phyloP scores from a whole-genome alignment of 1,140 invertebrate genomes.

The Homarus americanus region DNA sequence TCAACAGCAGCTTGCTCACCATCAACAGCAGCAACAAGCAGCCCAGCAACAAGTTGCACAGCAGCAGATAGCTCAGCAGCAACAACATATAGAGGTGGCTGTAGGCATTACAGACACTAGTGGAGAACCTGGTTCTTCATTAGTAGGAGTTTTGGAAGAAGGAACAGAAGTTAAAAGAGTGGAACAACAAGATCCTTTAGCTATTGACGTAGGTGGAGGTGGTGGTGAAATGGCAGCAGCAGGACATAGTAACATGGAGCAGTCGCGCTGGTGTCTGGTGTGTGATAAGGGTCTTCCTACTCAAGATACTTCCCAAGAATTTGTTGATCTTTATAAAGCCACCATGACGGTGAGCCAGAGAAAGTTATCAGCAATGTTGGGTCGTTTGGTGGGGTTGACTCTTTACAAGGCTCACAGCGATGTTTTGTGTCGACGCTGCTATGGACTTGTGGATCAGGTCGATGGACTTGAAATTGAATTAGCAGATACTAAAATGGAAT shows the following conservation, averaged over 20 bases:
- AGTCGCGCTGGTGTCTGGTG: slow-evolving; percentile 51
- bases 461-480: slow-evolving; percentile 65
- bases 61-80: neutral
- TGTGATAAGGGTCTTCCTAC: slow-evolving; percentile 54
- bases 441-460: slow-evolving; percentile 55
- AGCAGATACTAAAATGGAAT: slow-evolving; percentile 66
- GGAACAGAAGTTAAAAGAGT: neutral
- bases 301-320: neutral
- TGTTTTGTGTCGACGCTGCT: slow-evolving; percentile 51
- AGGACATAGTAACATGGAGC: neutral
- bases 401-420: slow-evolving; percentile 47
- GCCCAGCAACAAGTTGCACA: neutral
- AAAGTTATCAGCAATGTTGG: slow-evolving; percentile 53
- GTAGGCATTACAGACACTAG: neutral
- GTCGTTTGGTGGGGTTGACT: slow-evolving; percentile 56
- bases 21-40: neutral
- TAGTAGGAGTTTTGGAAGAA: slow-evolving; percentile 31
- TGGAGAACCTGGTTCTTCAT: slow-evolving; percentile 10
- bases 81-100: slow-evolving; percentile 5
- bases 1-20: neutral
- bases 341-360: slow-evolving; percentile 52
- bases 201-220: neutral
- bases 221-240: slow-evolving; percentile 2
- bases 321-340: slow-evolving; percentile 34
- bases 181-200: neutral